Evolutionary conservation across 2,113 vertebrate genomes (phyloP).

Genomic region (Miniopterus natalensis): DNA sequence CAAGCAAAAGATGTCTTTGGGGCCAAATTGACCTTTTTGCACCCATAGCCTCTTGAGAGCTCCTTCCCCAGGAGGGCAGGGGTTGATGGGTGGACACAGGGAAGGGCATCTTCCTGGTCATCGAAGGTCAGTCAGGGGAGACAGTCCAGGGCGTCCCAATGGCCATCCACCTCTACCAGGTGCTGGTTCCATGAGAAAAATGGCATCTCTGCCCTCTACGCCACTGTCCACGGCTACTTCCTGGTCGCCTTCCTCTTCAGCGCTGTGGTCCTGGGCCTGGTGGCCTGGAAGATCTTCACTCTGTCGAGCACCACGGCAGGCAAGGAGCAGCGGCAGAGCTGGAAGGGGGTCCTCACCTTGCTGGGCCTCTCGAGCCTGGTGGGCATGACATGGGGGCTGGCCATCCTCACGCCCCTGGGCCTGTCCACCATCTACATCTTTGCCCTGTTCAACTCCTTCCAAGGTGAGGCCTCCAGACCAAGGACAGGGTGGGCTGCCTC

Average conservation of each 20-base stretch:
- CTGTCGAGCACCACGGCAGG: slow-evolving; percentile 23
- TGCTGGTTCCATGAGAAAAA: slow-evolving; percentile 90
- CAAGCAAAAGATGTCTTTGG: neutral
- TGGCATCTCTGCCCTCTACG: slow-evolving; percentile 84
- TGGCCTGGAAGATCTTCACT: slow-evolving; percentile 87
- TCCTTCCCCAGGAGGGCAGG: neutral
- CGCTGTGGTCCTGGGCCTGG: slow-evolving; percentile 82
- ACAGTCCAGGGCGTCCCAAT: fast-evolving
- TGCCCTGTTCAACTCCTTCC: slow-evolving; percentile 89
- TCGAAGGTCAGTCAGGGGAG: neutral
- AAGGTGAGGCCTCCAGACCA: slow-evolving; percentile 88
- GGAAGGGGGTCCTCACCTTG: slow-evolving; percentile 81
- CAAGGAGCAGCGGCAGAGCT: slow-evolving; percentile 52
- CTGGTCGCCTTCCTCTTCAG: slow-evolving; percentile 89
- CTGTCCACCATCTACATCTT: slow-evolving; percentile 88
- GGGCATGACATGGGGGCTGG: slow-evolving; percentile 91
- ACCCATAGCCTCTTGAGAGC: no score
- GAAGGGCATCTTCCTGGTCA: neutral
- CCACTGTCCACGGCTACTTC: slow-evolving; percentile 90
- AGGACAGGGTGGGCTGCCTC: neutral
- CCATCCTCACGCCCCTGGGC: slow-evolving; percentile 87
- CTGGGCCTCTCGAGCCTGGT: slow-evolving; percentile 90
- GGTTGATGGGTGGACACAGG: no score
- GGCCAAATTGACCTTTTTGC: neutral
- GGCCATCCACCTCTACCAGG: slow-evolving; percentile 78